phyloP scores from a whole-genome alignment of 2,888 invertebrate genomes.

The Morinoia aosen region DNA sequence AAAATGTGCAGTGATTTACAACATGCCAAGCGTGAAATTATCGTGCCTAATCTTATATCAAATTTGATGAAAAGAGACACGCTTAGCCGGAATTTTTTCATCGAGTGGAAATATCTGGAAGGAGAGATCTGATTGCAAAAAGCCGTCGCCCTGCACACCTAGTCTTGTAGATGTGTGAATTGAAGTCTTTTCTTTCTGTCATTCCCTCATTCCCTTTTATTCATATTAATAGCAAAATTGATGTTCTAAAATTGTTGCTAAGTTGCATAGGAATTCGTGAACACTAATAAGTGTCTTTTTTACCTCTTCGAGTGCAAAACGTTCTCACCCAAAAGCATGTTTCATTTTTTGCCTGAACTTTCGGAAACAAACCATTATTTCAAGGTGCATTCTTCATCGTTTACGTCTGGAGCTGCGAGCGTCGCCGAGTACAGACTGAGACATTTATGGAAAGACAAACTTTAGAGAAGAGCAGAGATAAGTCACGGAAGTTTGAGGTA shows the following conservation, averaged over 20 bases:
- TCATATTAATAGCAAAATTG: not conserved
- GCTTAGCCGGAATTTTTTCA: not conserved
- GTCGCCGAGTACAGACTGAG: not conserved
- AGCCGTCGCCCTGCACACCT: not conserved
- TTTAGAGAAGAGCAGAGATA: constrained; percentile 12
- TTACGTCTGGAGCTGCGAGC: not conserved
- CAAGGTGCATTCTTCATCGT: not conserved
- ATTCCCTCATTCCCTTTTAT: not conserved
- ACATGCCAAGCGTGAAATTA: not conserved
- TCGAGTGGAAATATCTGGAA: not conserved
- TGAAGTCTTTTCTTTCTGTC: not conserved
- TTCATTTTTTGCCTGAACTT: not conserved
- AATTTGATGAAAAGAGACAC: not conserved
- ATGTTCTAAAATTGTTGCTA: not conserved
- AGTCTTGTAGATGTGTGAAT: not conserved
- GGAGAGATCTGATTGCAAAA: not conserved
- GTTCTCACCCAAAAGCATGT: not conserved
- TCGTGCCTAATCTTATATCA: not conserved
- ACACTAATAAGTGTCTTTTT: not conserved
- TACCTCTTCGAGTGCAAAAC: not conserved
- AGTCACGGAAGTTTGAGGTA: constrained; percentile 3
- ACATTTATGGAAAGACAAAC: constrained; percentile 2
- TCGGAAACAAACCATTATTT: not conserved
- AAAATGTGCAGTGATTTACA: not conserved
- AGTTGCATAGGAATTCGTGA: not conserved